phyloP scores from a whole-genome alignment of 2,113 vertebrate genomes.

The Trichomycterus rosablanca region DNA sequence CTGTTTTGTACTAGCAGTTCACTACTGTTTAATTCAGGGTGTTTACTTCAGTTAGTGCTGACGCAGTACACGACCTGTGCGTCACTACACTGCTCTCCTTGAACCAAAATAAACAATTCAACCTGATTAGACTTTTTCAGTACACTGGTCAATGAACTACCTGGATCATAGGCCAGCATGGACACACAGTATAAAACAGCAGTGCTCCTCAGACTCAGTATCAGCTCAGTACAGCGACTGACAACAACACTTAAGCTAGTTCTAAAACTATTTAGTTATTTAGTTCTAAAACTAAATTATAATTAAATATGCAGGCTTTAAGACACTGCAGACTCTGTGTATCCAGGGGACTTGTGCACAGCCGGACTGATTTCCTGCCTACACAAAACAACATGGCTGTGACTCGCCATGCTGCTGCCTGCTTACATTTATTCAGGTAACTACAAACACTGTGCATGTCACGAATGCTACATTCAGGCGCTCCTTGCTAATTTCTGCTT shows the following conservation, averaged over 20 bases:
- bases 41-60: slow-evolving; percentile 40
- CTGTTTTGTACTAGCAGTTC: too few species aligned
- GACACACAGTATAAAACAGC: slow-evolving; percentile 42
- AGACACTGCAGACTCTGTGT: slow-evolving; percentile 57
- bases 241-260: too few species aligned
- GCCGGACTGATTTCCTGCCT: slow-evolving; percentile 49
- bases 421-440: slow-evolving; percentile 59
- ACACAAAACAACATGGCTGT: slow-evolving; percentile 59
- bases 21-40: slow-evolving; percentile 21
- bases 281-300: too few species aligned
- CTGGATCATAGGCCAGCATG: slow-evolving; percentile 14
- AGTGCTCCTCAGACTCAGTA: not conserved
- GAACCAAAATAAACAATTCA: slow-evolving; percentile 24
- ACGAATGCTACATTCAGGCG: too few species aligned
- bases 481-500: too few species aligned
- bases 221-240: too few species aligned
- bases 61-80: slow-evolving; percentile 25
- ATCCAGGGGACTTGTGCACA: slow-evolving; percentile 42
- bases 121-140: slow-evolving; percentile 36
- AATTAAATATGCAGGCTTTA: slow-evolving; percentile 47
- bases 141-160: slow-evolving; percentile 49
- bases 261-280: too few species aligned
- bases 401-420: slow-evolving; percentile 31
- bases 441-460: not conserved
- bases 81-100: slow-evolving; percentile 40